Base-by-base conservation (phyloP, 2,888 invertebrate genomes). In the Romanomermis culicivorax region DNA sequence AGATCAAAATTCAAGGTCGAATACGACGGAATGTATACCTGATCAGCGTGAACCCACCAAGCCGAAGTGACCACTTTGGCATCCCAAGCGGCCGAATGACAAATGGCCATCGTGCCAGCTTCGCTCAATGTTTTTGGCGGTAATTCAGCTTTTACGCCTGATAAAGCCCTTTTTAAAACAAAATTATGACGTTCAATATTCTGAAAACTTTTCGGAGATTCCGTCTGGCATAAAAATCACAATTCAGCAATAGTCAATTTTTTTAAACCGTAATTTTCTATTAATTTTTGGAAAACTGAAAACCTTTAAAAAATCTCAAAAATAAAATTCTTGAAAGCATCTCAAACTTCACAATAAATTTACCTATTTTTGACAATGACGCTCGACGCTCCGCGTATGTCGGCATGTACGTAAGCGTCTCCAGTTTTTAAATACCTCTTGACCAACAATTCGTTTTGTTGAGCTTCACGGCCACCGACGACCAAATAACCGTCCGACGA, bases 381-480 rank as follows among this genome's bases (percentile, higher is more conserved):
- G 62, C 88, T 91, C 55, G 87, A 81, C 1, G 89, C 91, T 48
- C 91, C 91, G 59, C 82, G 80, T 58, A 89, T 63, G 66, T 97
- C 95, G 1, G 95, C 95, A 71, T 97, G 97, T 3, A 97, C 89
- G 71, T 97, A 97, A 47, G 91, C 70, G 74, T 99, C 97, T 1
- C 79, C 79, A 20, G 64, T 30, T 1, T 63, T 60, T 7, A 68
- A 60, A 55, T 67, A 67, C 52, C 86, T 78, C 73, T 95, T 97
- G n/a, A 95, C 95, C 54, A 99, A 79, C 55, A 95, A 66, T 72
- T 99, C 97, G 72, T 99, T 99, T 71, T 99, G 97, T 62, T 91
- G 91, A 61, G 88, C 85, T 74, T 97, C 97, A 60, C 93, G 77
- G 0, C 93, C 93, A 50, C 97, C 86, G 42, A 97, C 80, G 47